A percentile compares a stretch with the other conserved stretches of the same genome.
Evolutionary conservation across 2,113 vertebrate genomes (phyloP).

Genomic region (Perca flavescens): DNA sequence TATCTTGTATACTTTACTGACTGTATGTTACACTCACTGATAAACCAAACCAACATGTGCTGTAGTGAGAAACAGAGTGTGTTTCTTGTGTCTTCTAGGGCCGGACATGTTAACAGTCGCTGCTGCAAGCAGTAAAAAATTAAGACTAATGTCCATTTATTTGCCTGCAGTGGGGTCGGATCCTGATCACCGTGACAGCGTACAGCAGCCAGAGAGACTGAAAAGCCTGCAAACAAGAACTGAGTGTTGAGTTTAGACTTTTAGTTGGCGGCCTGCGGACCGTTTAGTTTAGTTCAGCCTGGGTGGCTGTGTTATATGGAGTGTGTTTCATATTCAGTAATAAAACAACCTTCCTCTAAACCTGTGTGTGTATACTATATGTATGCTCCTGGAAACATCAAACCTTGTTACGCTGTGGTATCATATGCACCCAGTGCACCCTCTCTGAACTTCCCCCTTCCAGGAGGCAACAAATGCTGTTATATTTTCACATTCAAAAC

Average conservation of each 20-base stretch:
- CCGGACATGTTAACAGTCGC: conserved; percentile 22
- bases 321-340: conserved; percentile 43
- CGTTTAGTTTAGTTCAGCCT: conserved; percentile 43
- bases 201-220: conserved; percentile 16
- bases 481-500: conserved; percentile 54
- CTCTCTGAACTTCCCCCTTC: conserved; percentile 39
- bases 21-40: background rate
- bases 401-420: conserved; percentile 21
- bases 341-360: conserved; percentile 49
- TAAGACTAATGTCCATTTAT: conserved; percentile 50
- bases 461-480: conserved; percentile 40
- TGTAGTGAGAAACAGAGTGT: background rate
- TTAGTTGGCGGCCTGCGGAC: conserved; percentile 36
- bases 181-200: conserved; percentile 4
- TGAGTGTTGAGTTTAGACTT: conserved; percentile 13
- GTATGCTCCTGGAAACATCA: conserved; percentile 13
- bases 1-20: too few relatives aligned
- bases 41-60: background rate
- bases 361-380: background rate
- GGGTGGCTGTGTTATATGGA: conserved; percentile 30
- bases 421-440: conserved; percentile 15
- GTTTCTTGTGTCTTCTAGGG: background rate
- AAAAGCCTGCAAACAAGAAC: conserved; percentile 24
- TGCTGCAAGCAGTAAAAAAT: conserved; percentile 34
- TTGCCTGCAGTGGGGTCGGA: conserved; percentile 18